Evolutionary conservation across 2,113 vertebrate genomes (phyloP).

Genomic region (Dicerorhinus sumatrensis): DNA sequence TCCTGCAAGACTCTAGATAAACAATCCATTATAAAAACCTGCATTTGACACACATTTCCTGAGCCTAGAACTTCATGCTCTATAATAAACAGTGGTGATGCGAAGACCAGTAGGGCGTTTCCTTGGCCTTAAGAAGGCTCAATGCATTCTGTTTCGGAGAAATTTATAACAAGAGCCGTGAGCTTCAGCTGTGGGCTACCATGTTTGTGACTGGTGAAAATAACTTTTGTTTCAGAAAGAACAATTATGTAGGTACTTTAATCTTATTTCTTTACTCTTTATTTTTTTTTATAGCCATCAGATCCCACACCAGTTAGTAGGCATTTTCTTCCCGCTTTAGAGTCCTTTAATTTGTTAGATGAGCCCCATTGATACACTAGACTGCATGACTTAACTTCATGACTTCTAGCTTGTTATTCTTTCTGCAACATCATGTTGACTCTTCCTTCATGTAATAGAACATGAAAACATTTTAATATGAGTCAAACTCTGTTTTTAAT

Average conservation of each 20-base stretch:
- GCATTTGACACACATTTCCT: not conserved
- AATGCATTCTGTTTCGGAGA: not conserved
- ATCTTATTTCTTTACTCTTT: not conserved
- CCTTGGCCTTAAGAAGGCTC: not conserved
- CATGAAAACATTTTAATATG: constrained; percentile 19
- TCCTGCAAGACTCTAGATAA: not conserved
- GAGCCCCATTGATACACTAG: not conserved
- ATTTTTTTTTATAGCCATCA: not conserved
- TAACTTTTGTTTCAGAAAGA: constrained; percentile 12
- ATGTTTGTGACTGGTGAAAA: not conserved
- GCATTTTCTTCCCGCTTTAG: not conserved
- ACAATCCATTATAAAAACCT: not conserved
- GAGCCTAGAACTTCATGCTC: not conserved
- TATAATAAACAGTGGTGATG: not conserved
- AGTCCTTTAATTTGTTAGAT: not conserved
- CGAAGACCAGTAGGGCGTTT: not conserved
- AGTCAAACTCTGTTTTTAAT: constrained; percentile 10
- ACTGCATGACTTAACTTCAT: not conserved
- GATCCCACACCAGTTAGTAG: not conserved
- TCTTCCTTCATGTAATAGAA: not conserved
- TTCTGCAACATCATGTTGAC: not conserved
- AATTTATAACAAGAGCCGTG: not conserved
- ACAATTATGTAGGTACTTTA: not conserved
- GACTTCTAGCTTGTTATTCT: not conserved
- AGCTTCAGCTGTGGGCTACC: not conserved